phyloP scores from a whole-genome alignment of 2,888 invertebrate species.

The Malacosoma neustria region DNA sequence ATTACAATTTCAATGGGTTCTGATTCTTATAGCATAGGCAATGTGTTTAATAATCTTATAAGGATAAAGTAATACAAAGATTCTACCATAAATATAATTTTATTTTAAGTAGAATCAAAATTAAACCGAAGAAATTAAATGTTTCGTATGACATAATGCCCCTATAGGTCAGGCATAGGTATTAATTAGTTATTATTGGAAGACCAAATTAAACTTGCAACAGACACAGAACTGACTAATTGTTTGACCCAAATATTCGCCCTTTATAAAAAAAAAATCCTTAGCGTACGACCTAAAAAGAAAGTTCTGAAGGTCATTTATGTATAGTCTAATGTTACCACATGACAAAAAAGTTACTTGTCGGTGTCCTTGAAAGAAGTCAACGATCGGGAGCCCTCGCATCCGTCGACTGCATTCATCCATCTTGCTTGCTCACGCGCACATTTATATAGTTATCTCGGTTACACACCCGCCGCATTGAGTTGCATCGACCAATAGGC shows the following conservation, averaged over 20 bases:
- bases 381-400: conserved; percentile 70
- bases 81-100: no score
- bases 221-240: no score
- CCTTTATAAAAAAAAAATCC: conserved; percentile 4
- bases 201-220: no score
- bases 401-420: conserved; percentile 55
- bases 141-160: no score
- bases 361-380: conserved; percentile 65
- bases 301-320: conserved; percentile 61
- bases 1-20: no score
- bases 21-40: no score
- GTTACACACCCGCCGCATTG: conserved; percentile 37
- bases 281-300: conserved; percentile 47
- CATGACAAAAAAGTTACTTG: conserved; percentile 54
- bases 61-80: no score
- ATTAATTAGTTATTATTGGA: no score
- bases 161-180: no score
- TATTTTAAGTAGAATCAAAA: no score
- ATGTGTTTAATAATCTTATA: no score
- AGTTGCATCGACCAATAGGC: conserved; percentile 43
- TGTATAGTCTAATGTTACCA: conserved; percentile 50
- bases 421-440: conserved; percentile 31
- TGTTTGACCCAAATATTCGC: conserved; percentile 5
- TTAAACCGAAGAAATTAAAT: no score
- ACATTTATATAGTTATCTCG: conserved; percentile 22